phyloP scores from a whole-genome alignment of 2,797 vertebrate species.

The Oreochromis mossambicus region DNA sequence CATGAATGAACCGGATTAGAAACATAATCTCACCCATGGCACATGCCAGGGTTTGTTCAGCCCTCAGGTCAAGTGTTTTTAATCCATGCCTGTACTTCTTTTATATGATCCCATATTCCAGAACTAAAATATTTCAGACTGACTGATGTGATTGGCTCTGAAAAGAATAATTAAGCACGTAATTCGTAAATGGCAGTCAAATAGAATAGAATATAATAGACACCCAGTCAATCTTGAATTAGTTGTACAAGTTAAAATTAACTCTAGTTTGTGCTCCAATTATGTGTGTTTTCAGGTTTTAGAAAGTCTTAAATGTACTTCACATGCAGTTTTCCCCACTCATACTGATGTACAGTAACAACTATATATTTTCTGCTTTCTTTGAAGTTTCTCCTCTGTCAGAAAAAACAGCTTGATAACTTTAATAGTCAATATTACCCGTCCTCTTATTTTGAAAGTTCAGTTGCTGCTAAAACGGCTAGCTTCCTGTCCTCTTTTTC shows the following conservation, averaged over 20 bases:
- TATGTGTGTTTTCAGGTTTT: neutral
- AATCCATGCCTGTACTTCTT: neutral
- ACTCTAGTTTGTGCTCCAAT: neutral
- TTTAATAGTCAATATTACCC: neutral
- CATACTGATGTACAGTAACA: neutral
- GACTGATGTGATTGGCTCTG: neutral
- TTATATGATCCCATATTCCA: neutral
- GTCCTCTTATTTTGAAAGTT: neutral
- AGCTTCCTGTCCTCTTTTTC: neutral
- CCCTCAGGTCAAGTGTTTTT: neutral
- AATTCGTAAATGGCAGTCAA: neutral
- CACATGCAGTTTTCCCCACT: neutral
- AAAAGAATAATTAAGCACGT: neutral
- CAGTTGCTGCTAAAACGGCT: neutral
- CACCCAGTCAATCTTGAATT: neutral
- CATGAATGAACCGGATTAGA: neutral
- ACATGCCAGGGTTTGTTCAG: neutral
- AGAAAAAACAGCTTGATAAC: neutral
- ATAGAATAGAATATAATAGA: neutral
- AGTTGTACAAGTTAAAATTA: accelerated
- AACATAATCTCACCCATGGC: neutral
- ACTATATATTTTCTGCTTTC: neutral
- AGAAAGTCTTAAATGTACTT: neutral
- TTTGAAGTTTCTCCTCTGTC: neutral
- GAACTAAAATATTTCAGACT: neutral